Base-by-base conservation (phyloP, 2,888 invertebrate species). In the Oligia fasciuncula region DNA sequence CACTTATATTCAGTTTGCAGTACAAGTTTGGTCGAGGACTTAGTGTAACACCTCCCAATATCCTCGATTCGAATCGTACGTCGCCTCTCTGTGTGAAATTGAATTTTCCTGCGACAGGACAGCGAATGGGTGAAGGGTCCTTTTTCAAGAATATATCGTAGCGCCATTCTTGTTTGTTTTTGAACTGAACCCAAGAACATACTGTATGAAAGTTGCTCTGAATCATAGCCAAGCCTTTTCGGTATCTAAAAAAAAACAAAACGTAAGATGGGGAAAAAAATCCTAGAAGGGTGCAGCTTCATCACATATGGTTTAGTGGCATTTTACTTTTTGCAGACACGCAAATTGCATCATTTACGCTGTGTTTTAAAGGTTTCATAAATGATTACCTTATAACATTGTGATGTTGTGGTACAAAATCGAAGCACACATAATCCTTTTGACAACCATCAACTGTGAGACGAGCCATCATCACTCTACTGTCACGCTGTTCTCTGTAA, bases 401-500 rank as follows among this genome's bases (percentile, higher is more conserved):
- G 94, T 99, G 99, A 97, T 99, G 99, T 78, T 99, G 98, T 0
- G 99, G 99, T 73, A 99, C 98, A 94, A 99, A 99, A 93, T 99
- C 99, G 90, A 99, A 99, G 93, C 99, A 99, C 13, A 99, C 98
- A 93, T 98, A 99, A 97, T 99, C 99, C 92, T 99, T 99, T 96
- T 99, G 99, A 94, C 99, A 97, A 78, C 99, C 99, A 93, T 99
- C 99, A 0, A 99, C 99, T 1, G 99, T 99, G 14, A 99, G 97
- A 81, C 99, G 97, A 0, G 99, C 99, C 99, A 99, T 99, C 98
- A 99, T 99, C 78, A 98, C 98, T 86, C 99, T 97, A 57, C 98
- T 98, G 89, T 99, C 99, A 83, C 99, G 97, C 88, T 98, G 98
- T 95, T 99, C 99, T 84, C 98, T 97, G 89, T 51, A 92, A 92